These are phyloP conservation scores for Papilio demoleus DNA, from an alignment of 2,888 invertebrate species.

Conservation along the genomic window DNA sequence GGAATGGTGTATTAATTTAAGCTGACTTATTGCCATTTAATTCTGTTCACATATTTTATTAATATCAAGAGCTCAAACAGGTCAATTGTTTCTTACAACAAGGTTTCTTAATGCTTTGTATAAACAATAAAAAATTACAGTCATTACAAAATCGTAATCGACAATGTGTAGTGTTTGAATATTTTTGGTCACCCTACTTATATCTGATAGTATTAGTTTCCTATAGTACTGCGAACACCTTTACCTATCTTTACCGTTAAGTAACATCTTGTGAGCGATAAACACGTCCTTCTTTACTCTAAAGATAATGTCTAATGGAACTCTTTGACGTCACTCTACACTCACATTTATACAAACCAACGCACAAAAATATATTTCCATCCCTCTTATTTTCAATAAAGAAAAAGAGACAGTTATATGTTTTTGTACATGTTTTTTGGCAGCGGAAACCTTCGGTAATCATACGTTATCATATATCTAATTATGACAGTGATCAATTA, in stretches of 20 bases:
- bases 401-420: not conserved
- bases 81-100: too few relatives aligned
- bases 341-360: constrained; percentile 8
- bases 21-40: too few relatives aligned
- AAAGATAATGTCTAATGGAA: constrained; percentile 50
- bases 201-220: constrained; percentile 66
- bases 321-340: constrained; percentile 30
- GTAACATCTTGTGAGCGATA: constrained; percentile 50
- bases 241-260: constrained; percentile 51
- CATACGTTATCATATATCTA: constrained; percentile 55
- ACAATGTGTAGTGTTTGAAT: too few relatives aligned
- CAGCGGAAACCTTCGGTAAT: not conserved
- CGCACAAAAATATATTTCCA: too few relatives aligned
- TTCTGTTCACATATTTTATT: too few relatives aligned
- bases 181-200: constrained; percentile 43
- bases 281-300: constrained; percentile 52
- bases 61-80: too few relatives aligned
- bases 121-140: too few relatives aligned
- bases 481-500: constrained; percentile 59
- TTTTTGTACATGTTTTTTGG: not conserved
- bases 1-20: too few relatives aligned
- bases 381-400: constrained; percentile 36
- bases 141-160: too few relatives aligned
- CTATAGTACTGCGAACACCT: constrained; percentile 51
- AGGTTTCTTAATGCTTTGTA: too few relatives aligned